Evolutionary conservation across 1,140 invertebrate species (phyloP), one percentile per base, ranked within the genome.

Genomic region (Drosophila kikkawai): DNA sequence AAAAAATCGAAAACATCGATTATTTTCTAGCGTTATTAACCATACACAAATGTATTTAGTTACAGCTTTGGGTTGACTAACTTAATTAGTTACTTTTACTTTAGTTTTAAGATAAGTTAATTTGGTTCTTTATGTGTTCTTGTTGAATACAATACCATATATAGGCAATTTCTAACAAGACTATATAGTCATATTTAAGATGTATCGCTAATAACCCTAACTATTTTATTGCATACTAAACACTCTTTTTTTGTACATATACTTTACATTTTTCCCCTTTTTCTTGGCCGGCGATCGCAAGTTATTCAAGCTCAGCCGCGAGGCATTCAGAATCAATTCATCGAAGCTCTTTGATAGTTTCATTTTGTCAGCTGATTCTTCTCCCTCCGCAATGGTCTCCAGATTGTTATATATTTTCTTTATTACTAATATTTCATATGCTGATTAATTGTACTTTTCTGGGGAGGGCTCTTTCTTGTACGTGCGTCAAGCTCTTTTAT

Each of bases 341-440:
- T 92, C 91, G 6, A 92, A 91, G 75, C 91, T 92, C 77, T 92
- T 92, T 41, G 91, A 92, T 53, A 92, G 59, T 82, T 92, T 92
- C 91, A 92, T 92, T 69, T 80, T 91, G 69, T 48, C 36, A 22
- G 61, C 19, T n/a, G 44, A 37, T 22, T 44, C 51, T 56, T 17
- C 41, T 32, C 48, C 12, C n/a, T 11, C n/a, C 11, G 3, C 48
- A 26, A 22, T 36, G 17, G 17, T 39, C 64, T 47, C 42, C 58
- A 47, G 47, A 26, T 37, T 17, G 29, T n/a, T 12, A 9, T 13
- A 37, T 15, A 41, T 56, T 39, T 56, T 41, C 59, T 69, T 68
- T 41, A 65, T 42, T 64, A 15, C 47, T 29, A 48, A 9, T 48
- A 39, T 22, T n/a, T 44, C 7, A 36, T n/a, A 53, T 53, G 26